A percentile compares a stretch with the other conserved stretches of the same genome.
Conservation (phyloP, 2,888 invertebrate species). For the Heliconius sara region DNA sequence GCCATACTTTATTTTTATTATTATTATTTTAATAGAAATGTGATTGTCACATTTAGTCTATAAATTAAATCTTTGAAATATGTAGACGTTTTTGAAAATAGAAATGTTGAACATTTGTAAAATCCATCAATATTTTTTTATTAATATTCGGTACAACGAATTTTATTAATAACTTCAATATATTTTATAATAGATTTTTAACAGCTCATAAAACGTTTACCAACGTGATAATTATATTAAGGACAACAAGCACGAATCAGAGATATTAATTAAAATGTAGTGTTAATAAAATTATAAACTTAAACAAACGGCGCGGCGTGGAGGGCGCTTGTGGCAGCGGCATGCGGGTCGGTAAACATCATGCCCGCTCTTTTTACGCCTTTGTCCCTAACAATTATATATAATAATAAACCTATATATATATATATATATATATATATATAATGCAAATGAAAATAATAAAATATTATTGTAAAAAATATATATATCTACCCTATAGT, state of each 20-base stretch:
- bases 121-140: too few species aligned
- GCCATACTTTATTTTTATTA: too few species aligned
- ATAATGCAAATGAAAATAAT: slow-evolving; percentile 29
- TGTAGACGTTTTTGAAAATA: too few species aligned
- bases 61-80: too few species aligned
- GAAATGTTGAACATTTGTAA: too few species aligned
- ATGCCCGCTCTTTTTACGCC: slow-evolving; percentile 61
- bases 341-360: slow-evolving; percentile 72
- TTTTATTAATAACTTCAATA: too few species aligned
- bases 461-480: not conserved
- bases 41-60: too few species aligned
- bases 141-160: too few species aligned
- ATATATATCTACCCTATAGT: too few species aligned
- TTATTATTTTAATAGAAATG: too few species aligned
- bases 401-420: slow-evolving; percentile 24
- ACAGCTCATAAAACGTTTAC: slow-evolving; percentile 7
- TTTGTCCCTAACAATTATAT: slow-evolving; percentile 49
- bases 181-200: not conserved
- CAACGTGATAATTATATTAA: slow-evolving; percentile 35
- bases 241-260: slow-evolving; percentile 41
- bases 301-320: slow-evolving; percentile 52
- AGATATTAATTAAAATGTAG: slow-evolving; percentile 53
- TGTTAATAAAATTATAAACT: slow-evolving; percentile 53
- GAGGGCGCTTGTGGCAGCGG: slow-evolving; percentile 55
- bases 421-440: slow-evolving; percentile 3